Conservation (phyloP, 2,797 vertebrate genomes). For the Labroides dimidiatus region DNA sequence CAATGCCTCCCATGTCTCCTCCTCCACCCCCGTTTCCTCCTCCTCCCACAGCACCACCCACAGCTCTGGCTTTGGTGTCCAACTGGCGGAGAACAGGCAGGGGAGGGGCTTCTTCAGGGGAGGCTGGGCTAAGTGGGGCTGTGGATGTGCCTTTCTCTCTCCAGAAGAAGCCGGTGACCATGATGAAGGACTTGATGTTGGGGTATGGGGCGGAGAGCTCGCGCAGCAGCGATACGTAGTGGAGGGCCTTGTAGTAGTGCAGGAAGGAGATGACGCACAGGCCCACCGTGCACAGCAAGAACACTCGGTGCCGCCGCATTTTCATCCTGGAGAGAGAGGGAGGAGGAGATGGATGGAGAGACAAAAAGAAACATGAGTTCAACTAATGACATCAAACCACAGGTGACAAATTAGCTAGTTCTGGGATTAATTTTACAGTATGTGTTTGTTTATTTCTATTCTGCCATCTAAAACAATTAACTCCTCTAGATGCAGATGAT, state of each 20-base stretch:
- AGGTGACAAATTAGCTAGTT: no score
- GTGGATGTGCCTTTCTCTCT: slow-evolving; percentile 83
- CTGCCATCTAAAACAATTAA: no score
- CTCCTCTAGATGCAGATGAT: no score
- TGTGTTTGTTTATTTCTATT: no score
- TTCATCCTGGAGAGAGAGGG: slow-evolving; percentile 90
- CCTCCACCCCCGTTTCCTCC: slow-evolving; percentile 1
- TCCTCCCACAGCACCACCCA: slow-evolving; percentile 16
- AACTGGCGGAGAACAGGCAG: slow-evolving; percentile 79
- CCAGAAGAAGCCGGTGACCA: slow-evolving; percentile 92
- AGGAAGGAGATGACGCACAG: slow-evolving; percentile 99
- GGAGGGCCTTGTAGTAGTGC: slow-evolving; percentile 98
- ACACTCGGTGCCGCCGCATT: slow-evolving; percentile 98
- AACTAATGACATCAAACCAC: background rate
- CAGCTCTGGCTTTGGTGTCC: slow-evolving; percentile 69
- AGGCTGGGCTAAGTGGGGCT: slow-evolving; percentile 87
- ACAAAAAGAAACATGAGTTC: slow-evolving; percentile 11
- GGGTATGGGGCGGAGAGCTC: slow-evolving; percentile 97
- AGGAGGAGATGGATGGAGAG: background rate
- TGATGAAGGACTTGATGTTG: slow-evolving; percentile 96
- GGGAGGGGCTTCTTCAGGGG: slow-evolving; percentile 85
- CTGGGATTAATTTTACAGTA: no score
- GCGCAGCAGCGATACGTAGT: slow-evolving; percentile 95
- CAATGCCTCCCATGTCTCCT: slow-evolving; percentile 14
- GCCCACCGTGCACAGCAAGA: slow-evolving; percentile 98